Evolutionary conservation across 2,888 invertebrate genomes (phyloP).

Genomic region (Charanyca ferruginea): DNA sequence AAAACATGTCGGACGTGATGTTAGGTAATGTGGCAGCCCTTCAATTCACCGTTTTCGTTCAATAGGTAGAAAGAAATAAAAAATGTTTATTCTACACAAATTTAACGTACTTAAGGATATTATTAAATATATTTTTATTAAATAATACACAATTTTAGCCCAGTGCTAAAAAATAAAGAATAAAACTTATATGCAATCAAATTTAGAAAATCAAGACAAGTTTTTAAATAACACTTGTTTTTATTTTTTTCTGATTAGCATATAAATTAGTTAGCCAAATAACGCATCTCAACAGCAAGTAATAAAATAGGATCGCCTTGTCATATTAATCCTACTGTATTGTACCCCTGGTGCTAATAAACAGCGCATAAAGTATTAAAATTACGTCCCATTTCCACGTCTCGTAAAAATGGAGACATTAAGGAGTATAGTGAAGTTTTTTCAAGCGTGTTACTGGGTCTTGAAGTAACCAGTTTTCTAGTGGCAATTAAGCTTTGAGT

Average conservation of each 20-base stretch:
- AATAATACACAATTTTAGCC: too few species aligned
- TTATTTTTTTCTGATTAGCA: conserved; percentile 20
- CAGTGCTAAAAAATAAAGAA: neutral
- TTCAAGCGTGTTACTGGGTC: neutral
- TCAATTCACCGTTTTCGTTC: too few species aligned
- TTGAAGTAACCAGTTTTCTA: conserved; percentile 1
- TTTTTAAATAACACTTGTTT: neutral
- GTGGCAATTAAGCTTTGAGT: conserved; percentile 13
- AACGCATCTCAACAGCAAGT: conserved; percentile 7
- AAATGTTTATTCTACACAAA: too few species aligned
- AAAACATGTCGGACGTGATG: too few species aligned
- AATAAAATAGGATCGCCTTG: conserved; percentile 27
- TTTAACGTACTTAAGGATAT: too few species aligned
- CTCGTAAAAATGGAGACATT: conserved; percentile 22
- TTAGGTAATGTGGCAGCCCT: too few species aligned
- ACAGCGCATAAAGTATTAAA: conserved; percentile 13
- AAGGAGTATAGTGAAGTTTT: neutral
- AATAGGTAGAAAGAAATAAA: too few species aligned
- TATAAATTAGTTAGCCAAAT: conserved; percentile 21
- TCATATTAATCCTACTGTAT: conserved; percentile 28
- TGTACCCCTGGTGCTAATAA: conserved; percentile 34
- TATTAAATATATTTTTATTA: too few species aligned
- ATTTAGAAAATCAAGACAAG: neutral
- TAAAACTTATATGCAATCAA: neutral
- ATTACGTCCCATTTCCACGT: conserved; percentile 13